Evolutionary conservation across 2,888 invertebrate genomes (phyloP).

Genomic region (Geophilus truncorum): DNA sequence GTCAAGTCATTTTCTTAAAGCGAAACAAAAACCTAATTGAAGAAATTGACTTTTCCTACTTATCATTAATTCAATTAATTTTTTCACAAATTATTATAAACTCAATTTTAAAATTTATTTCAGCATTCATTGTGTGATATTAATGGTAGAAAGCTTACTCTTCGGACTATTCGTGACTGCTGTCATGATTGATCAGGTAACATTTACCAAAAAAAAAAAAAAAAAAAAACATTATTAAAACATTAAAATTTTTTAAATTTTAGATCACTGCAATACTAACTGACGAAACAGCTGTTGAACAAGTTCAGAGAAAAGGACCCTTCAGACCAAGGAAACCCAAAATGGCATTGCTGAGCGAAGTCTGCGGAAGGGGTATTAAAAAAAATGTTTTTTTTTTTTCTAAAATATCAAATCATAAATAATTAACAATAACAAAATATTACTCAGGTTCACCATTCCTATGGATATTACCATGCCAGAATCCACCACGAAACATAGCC

Average conservation of each 20-base stretch:
- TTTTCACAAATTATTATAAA: too few species aligned
- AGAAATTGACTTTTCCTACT: too few species aligned
- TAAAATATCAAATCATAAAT: not conserved
- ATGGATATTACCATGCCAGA: slow-evolving; percentile 68
- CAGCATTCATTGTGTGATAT: slow-evolving; percentile 75
- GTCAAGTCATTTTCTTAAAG: too few species aligned
- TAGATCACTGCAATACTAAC: slow-evolving; percentile 76
- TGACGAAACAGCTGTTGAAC: slow-evolving; percentile 79
- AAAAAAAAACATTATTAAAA: not conserved
- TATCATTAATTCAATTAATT: too few species aligned
- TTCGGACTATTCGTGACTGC: slow-evolving; percentile 85
- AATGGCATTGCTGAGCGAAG: slow-evolving; percentile 65
- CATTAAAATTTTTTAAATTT: slow-evolving; percentile 38
- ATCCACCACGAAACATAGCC: slow-evolving; percentile 51
- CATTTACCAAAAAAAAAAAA: not conserved
- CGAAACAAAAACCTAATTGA: too few species aligned
- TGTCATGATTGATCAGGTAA: slow-evolving; percentile 68
- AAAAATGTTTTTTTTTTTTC: too few species aligned
- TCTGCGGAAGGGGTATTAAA: slow-evolving; percentile 62
- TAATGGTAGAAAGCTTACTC: slow-evolving; percentile 71
- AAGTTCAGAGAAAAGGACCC: slow-evolving; percentile 58
- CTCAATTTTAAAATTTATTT: too few species aligned
- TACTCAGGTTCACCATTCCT: slow-evolving; percentile 58
- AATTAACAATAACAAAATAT: not conserved
- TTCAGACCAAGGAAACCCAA: slow-evolving; percentile 55